Evolutionary conservation across 2,113 vertebrate genomes (phyloP).

Genomic region (Heptranchias perlo): DNA sequence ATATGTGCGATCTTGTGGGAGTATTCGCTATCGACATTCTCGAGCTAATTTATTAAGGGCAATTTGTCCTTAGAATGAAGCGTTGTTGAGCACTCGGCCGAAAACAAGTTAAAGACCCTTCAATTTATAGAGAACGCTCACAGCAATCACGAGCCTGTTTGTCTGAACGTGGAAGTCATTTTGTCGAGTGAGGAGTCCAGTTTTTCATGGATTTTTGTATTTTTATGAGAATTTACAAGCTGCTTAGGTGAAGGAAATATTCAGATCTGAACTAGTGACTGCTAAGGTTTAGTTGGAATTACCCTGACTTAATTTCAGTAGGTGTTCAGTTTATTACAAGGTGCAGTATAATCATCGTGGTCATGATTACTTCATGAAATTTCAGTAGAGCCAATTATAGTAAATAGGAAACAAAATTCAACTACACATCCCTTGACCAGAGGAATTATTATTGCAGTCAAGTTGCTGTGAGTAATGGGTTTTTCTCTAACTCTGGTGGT

Average conservation of each 20-base stretch:
- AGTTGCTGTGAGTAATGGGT: not conserved
- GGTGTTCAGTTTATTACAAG: not conserved
- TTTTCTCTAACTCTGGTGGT: not conserved
- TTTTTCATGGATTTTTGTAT: not conserved
- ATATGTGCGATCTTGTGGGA: not conserved
- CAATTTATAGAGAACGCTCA: not conserved
- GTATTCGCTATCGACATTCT: constrained; percentile 5
- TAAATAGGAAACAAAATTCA: not conserved
- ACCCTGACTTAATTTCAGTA: not conserved
- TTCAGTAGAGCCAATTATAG: not conserved
- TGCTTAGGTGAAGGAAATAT: not conserved
- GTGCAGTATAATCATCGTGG: not conserved
- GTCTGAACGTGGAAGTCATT: not conserved
- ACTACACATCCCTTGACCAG: not conserved
- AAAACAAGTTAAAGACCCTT: not conserved
- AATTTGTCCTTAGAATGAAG: constrained; percentile 12
- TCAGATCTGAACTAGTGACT: not conserved
- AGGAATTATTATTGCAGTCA: not conserved
- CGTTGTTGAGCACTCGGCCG: not conserved
- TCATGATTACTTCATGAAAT: not conserved
- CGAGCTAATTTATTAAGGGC: not conserved
- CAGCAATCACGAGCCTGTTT: not conserved
- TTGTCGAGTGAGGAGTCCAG: not conserved
- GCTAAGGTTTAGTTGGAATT: not conserved
- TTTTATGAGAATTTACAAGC: not conserved